Evolutionary conservation across 2,797 vertebrate species (phyloP).

Genomic region (Liasis olivaceus): DNA sequence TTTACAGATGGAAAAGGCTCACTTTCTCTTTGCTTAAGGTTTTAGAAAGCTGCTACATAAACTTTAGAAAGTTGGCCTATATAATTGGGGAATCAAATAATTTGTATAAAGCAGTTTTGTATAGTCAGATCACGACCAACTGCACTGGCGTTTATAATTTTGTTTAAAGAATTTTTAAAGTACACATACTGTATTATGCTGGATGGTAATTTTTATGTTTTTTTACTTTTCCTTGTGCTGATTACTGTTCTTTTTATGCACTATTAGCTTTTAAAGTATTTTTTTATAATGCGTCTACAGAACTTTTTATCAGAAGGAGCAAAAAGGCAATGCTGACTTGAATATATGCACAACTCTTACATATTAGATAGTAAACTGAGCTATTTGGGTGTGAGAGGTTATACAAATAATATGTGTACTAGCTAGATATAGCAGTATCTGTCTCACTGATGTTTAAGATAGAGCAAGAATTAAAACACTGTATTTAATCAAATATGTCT

Average conservation of each 20-base stretch:
- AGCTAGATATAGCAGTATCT: background rate
- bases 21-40: background rate
- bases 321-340: background rate
- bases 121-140: background rate
- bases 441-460: background rate
- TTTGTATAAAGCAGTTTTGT: background rate
- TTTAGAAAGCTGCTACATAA: background rate
- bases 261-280: background rate
- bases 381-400: background rate
- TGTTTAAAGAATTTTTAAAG: background rate
- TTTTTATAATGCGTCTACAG: background rate
- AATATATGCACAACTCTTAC: background rate
- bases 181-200: background rate
- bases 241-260: background rate
- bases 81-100: background rate
- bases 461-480: background rate
- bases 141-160: background rate
- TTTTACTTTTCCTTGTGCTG: background rate
- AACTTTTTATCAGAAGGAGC: background rate
- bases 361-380: background rate
- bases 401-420: background rate
- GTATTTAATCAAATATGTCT: background rate
- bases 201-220: background rate
- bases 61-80: background rate
- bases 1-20: background rate